These are phyloP conservation scores for Tridacna crocea DNA, from an alignment of 2,888 invertebrate genomes.

Conservation along the genomic window DNA sequence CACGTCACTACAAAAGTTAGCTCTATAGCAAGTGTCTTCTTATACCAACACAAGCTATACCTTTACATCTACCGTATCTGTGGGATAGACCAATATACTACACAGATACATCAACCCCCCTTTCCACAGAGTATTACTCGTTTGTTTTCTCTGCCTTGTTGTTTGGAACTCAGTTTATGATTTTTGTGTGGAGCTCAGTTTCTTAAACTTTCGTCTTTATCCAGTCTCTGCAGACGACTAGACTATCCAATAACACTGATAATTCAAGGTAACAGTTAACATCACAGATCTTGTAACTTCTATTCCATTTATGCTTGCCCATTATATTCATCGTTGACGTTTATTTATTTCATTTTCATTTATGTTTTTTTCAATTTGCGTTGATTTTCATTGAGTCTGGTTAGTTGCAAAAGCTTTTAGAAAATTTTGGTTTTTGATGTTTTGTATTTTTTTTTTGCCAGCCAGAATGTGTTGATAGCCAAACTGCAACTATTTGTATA, in stretches of 20 bases:
- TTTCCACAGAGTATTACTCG: no score
- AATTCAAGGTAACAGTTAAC: slow-evolving; percentile 13
- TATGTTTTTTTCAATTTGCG: not conserved
- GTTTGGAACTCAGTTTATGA: not conserved
- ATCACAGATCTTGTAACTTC: not conserved
- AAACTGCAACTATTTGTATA: no score
- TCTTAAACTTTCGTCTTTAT: slow-evolving; percentile 1
- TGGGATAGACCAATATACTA: no score
- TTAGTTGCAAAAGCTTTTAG: slow-evolving; percentile 9
- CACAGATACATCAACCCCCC: no score
- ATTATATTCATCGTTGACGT: not conserved
- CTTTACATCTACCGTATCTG: no score
- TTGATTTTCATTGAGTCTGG: not conserved
- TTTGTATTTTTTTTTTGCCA: not conserved
- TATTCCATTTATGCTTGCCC: slow-evolving; percentile 1
- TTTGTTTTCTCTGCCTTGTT: no score
- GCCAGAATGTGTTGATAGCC: no score
- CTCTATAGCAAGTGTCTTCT: no score
- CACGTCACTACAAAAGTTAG: no score
- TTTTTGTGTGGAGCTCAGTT: not conserved
- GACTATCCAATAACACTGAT: not conserved
- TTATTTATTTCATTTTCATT: not conserved
- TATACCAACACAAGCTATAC: no score
- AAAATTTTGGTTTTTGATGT: not conserved
- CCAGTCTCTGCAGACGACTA: slow-evolving; percentile 13